These are phyloP conservation scores for Mycetomoellerius zeteki DNA, from an alignment of 1,140 invertebrate genomes.

Conservation along the genomic window DNA sequence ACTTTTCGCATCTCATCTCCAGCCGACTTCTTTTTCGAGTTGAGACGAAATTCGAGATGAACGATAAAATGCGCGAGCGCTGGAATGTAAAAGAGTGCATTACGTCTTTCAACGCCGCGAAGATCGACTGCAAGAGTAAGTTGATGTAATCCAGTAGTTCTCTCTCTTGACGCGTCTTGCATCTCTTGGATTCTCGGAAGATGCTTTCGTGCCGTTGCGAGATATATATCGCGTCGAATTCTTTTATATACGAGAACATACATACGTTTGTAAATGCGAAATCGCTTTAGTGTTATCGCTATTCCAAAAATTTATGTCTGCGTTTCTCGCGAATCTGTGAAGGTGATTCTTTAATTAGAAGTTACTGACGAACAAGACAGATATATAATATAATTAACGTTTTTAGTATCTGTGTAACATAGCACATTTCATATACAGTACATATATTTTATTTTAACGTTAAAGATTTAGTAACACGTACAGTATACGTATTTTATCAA, in stretches of 20 bases:
- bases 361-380: too few relatives aligned
- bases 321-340: neutral
- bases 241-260: neutral
- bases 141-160: constrained; percentile 59
- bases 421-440: neutral
- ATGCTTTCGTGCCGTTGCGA: constrained; percentile 1
- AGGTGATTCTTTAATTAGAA: neutral
- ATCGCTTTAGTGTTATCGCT: constrained; percentile 3
- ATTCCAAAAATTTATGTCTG: neutral
- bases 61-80: constrained; percentile 22
- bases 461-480: too few relatives aligned
- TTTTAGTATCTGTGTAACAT: neutral
- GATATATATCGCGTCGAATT: neutral
- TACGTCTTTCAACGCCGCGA: constrained; percentile 28
- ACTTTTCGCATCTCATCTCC: constrained; percentile 10
- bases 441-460: neutral
- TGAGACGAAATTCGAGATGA: constrained; percentile 55
- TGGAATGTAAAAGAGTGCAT: constrained; percentile 54
- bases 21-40: constrained; percentile 48
- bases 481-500: too few relatives aligned
- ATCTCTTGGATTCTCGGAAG: constrained; percentile 26
- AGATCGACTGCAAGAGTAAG: neutral
- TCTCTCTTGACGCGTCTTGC: neutral
- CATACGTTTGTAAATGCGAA: neutral
- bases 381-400: neutral